Conservation (phyloP, 2,888 invertebrate genomes). For the Apodemia hepburni region DNA sequence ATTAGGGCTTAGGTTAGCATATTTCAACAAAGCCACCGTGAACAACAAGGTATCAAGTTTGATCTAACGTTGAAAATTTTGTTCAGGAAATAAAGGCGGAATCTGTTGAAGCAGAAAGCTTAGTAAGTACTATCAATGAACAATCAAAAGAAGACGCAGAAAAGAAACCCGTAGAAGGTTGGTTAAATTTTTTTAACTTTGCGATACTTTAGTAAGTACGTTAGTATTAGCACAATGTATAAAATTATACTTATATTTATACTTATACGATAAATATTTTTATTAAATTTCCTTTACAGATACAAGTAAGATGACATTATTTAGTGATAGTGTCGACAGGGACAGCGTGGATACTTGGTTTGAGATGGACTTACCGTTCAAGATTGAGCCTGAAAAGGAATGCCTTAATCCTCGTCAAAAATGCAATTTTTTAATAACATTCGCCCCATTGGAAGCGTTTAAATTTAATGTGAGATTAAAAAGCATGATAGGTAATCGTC, state of each 20-base stretch:
- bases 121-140: background rate
- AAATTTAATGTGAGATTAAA: constrained; percentile 66
- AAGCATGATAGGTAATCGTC: constrained; percentile 55
- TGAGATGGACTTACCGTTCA: constrained; percentile 71
- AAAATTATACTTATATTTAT: too few species aligned
- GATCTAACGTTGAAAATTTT: background rate
- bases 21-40: background rate
- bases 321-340: constrained; percentile 53
- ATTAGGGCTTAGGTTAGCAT: too few species aligned
- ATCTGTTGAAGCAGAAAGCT: background rate
- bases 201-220: too few species aligned
- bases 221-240: too few species aligned
- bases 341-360: constrained; percentile 68
- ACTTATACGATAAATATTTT: too few species aligned
- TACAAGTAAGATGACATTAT: constrained; percentile 58
- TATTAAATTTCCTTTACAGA: constrained; percentile 34
- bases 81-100: background rate
- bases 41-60: background rate
- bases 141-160: background rate
- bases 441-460: constrained; percentile 78
- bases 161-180: constrained; percentile 5
- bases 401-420: constrained; percentile 64
- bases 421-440: constrained; percentile 66
- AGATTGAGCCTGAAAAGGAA: constrained; percentile 64
- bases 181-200: background rate